Evolutionary conservation across 2,797 vertebrate genomes (phyloP).

Genomic region (Dendrocincla fuliginosa): DNA sequence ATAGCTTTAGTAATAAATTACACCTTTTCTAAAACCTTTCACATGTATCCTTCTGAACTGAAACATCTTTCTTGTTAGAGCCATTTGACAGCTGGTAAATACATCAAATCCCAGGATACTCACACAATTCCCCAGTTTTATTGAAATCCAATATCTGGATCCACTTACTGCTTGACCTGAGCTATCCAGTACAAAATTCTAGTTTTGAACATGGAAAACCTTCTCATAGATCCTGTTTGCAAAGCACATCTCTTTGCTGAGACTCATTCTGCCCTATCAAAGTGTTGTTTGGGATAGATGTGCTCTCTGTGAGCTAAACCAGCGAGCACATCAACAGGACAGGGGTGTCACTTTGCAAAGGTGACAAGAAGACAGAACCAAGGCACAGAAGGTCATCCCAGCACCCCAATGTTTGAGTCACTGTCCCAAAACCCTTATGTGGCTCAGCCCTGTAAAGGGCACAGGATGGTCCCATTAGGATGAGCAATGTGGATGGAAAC

Average conservation of each 20-base stretch:
- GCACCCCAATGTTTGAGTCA: neutral
- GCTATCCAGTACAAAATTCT: neutral
- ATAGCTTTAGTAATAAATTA: neutral
- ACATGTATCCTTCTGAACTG: neutral
- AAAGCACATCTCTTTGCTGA: neutral
- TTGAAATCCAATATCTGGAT: neutral
- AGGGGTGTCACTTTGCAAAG: neutral
- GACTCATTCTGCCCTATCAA: neutral
- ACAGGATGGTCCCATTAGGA: accelerated
- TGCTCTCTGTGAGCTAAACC: neutral
- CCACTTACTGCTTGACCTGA: neutral
- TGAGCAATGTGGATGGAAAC: neutral
- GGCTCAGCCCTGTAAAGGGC: neutral
- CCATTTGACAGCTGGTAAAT: neutral
- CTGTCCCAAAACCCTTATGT: accelerated
- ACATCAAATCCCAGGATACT: neutral
- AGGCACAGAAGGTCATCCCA: neutral
- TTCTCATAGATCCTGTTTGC: neutral
- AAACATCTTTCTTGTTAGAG: neutral
- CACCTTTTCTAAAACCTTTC: neutral
- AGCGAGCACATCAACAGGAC: neutral
- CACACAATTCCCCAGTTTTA: neutral
- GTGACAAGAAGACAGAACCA: neutral
- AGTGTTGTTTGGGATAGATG: neutral
- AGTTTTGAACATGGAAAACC: neutral